Evolutionary conservation across 2,888 invertebrate species (phyloP), one percentile per base, ranked within the genome.

Genomic region (Stramonita haemastoma): DNA sequence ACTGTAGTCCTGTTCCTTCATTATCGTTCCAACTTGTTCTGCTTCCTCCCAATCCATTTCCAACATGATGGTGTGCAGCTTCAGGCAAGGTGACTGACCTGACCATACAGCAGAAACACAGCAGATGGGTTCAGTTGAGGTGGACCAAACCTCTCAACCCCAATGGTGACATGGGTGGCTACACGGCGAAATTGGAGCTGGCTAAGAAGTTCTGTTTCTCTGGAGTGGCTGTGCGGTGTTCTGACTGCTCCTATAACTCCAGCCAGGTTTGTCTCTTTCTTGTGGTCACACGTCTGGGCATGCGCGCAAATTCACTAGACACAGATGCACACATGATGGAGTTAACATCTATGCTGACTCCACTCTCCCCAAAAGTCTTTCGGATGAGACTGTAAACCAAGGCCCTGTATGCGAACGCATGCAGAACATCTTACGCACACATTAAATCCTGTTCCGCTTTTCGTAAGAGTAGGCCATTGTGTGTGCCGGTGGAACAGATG

Each of bases 141-240:
- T 87, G 87, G 87, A 36, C 36, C 34, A 17, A 6, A 19, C 87
- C 87, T 36, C 17, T 11, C 8, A n/a, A 22, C 1, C 87, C 87
- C 19, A 87, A 87, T 29, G 87, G 87, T 56, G 77, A 46, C 11
- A 87, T 87, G 46, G 36, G 56, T 22, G 87, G 87, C 15, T 87
- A 87, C 56, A 87, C 87, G 8, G 87, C 77, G 15, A 32, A 4
- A 36, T 2, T 77, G 29, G n/a, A 26, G n/a, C 22, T 36, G 6
- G 34, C 1, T 19, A 5, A 26, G 0, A 6, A 0, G 26, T 34
- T 46, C 56, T 87, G 87, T 56, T 5, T 77, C 17, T 73, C 77
- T n/a, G 87, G 87, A 15, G 87, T 87, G 26, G 11, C 46, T 29
- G 29, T 87, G 56, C 19, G 0, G 8, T 87, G 87, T 77, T 87